Base-by-base conservation (phyloP, 2,888 invertebrate genomes). In the Leptodirus hochenwartii region DNA sequence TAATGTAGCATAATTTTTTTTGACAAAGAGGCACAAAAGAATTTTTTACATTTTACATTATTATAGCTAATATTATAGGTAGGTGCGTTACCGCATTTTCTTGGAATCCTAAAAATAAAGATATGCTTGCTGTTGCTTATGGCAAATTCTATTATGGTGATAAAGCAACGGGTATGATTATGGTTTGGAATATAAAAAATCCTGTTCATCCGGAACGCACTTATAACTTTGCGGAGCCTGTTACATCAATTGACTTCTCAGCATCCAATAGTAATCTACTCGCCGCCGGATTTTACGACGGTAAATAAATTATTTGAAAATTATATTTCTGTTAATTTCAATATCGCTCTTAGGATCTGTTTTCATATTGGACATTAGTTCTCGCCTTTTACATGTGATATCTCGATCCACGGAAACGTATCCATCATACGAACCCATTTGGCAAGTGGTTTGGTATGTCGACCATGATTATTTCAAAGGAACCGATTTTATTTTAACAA, bases 111-210 rank as follows among this genome's bases (percentile, higher is more conserved):
- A 52, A 49, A n/a, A 76, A 78, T 43, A 53, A 61, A 6, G 73
- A 77, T 41, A 62, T 87, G 5, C 46, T 85, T 22, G 82, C 80
- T 0, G 76, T 75, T 1, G 76, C 67, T 8, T 79, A 84, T 45
- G 81, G 79, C 1, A 66, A 70, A 42, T 71, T 66, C 39, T 62
- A 59, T 17, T 69, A 65, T 44, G 57, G 60, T 1, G 64, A 68
- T 15, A 51, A 54, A 1, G 54, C 54, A n/a, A 50, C 51, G 2
- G 84, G 85, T 0, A 45, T 72, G 20, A 62, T 84, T 2, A 65
- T 73, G 40, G 51, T 82, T 33, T 85, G 85, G 85, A 78, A 72
- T 43, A 71, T 74, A 2, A 76, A 85, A 52, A 84, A 82, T 50
- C 81, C 81, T 0, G 64, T 66, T 9, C 69, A 73, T 44, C 82